phyloP scores from a whole-genome alignment of 2,797 vertebrate species.

The Brachymystax lenok region DNA sequence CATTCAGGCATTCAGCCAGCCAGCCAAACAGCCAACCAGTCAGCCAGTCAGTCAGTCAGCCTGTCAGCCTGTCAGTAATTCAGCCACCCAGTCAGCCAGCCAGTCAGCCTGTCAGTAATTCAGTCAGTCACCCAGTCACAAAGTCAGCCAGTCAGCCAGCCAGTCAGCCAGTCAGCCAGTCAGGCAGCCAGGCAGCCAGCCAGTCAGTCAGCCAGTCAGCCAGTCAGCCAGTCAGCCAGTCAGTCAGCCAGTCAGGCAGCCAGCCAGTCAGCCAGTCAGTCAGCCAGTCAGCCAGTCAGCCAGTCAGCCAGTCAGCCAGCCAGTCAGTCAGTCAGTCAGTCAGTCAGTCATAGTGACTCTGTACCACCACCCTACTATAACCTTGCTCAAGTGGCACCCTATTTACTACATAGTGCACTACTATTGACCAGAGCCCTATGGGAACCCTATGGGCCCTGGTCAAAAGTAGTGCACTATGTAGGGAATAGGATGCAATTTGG shows the following conservation, averaged over 20 bases:
- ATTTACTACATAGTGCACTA: background rate
- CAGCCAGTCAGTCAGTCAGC: background rate
- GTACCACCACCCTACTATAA: constrained; percentile 34
- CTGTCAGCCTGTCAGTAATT: no score
- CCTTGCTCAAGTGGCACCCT: constrained; percentile 47
- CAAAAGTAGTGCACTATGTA: background rate
- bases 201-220: accelerated
- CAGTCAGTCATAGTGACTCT: no score
- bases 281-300: accelerated
- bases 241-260: no score
- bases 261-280: no score
- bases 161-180: background rate
- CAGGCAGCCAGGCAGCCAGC: no score
- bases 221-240: no score
- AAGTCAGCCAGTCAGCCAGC: background rate
- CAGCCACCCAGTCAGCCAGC: background rate
- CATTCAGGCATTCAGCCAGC: no score
- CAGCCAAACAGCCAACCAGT: background rate
- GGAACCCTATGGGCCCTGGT: background rate
- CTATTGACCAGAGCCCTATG: background rate
- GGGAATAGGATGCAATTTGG: background rate
- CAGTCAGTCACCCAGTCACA: no score
- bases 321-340: no score
- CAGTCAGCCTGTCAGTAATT: background rate
- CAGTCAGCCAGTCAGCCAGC: no score